Conservation (phyloP, 1,140 invertebrate species). For the Caenorhabditis remanei region DNA sequence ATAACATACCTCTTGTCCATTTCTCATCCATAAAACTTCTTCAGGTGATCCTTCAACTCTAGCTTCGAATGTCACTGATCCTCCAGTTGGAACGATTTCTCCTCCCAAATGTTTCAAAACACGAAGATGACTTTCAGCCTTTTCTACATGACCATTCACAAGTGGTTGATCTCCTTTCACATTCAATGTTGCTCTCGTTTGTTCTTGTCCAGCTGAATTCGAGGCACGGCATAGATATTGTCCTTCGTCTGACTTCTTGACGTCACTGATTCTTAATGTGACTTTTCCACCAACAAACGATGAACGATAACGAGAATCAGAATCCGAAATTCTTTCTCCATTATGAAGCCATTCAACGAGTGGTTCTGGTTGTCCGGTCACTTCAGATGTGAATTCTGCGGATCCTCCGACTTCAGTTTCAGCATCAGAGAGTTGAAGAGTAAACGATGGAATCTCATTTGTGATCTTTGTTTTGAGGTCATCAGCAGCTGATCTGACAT, state of each 20-base stretch:
- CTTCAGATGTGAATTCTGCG: slow-evolving; percentile 65
- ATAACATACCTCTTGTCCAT: slow-evolving; percentile 90
- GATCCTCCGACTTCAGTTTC: slow-evolving; percentile 58
- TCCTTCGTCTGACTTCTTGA: slow-evolving; percentile 87
- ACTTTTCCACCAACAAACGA: slow-evolving; percentile 59
- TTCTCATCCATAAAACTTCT: slow-evolving; percentile 93
- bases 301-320: slow-evolving; percentile 58
- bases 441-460: slow-evolving; percentile 63
- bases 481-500: slow-evolving; percentile 48
- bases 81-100: slow-evolving; percentile 87
- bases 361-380: slow-evolving; percentile 65
- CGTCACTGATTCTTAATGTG: slow-evolving; percentile 56
- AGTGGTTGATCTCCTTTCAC: slow-evolving; percentile 42
- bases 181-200: slow-evolving; percentile 74
- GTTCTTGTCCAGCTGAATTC: slow-evolving; percentile 88
- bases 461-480: slow-evolving; percentile 60
- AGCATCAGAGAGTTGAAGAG: slow-evolving; percentile 57
- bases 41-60: slow-evolving; percentile 83
- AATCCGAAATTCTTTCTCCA: slow-evolving; percentile 62
- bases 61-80: slow-evolving; percentile 87
- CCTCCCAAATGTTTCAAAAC: slow-evolving; percentile 74
- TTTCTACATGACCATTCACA: slow-evolving; percentile 80
- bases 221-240: slow-evolving; percentile 89
- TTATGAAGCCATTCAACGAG: slow-evolving; percentile 70
- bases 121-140: slow-evolving; percentile 13